Conservation (phyloP, 1,140 invertebrate species). For the Heliconius hewitsoni region DNA sequence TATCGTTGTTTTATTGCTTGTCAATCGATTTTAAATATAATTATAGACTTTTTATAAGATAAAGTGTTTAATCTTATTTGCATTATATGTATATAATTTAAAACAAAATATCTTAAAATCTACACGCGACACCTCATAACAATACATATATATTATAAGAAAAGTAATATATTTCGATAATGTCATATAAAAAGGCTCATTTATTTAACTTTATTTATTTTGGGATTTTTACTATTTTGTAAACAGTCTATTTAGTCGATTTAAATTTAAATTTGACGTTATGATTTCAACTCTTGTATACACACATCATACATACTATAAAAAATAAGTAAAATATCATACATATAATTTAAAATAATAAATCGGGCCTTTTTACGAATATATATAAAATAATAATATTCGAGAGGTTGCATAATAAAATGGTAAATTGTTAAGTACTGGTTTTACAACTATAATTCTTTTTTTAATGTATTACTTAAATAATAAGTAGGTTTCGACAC, state of each 20-base stretch:
- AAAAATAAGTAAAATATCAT: background rate
- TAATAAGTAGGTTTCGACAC: too few species aligned
- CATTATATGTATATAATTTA: background rate
- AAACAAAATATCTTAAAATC: constrained; percentile 17
- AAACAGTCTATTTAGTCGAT: background rate
- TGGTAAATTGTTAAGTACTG: too few species aligned
- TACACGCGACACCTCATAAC: constrained; percentile 7
- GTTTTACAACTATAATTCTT: too few species aligned
- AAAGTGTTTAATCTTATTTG: constrained; percentile 2
- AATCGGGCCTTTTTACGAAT: too few species aligned
- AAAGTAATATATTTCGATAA: background rate
- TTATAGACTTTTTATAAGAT: constrained; percentile 12
- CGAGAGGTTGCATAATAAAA: too few species aligned
- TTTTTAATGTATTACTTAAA: too few species aligned
- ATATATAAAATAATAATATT: too few species aligned
- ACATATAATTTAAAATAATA: too few species aligned
- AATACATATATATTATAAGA: background rate
- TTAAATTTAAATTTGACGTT: background rate
- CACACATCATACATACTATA: background rate
- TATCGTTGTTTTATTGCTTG: constrained; percentile 58
- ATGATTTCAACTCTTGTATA: background rate
- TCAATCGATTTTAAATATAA: constrained; percentile 18
- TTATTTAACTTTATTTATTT: background rate
- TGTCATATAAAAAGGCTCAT: background rate
- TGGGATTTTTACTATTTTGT: background rate